Conservation (phyloP, 2,113 vertebrate species). For the Mola mola region DNA sequence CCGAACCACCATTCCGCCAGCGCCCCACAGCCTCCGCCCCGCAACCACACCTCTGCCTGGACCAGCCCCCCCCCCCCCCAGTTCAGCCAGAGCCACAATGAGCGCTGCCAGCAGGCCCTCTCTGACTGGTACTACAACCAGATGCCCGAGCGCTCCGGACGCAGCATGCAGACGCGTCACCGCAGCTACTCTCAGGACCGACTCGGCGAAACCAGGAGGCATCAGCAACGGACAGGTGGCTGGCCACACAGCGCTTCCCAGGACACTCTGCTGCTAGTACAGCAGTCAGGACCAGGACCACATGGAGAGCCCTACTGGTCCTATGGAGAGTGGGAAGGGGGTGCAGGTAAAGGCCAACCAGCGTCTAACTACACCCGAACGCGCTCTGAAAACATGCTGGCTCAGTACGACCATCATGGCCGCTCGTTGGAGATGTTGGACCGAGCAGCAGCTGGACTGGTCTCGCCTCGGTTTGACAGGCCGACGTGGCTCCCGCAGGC, state of each 20-base stretch:
- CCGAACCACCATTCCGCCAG: conserved; percentile 73
- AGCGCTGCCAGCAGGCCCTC: conserved; percentile 88
- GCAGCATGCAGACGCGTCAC: conserved; percentile 85
- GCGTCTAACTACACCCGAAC: conserved; percentile 75
- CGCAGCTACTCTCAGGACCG: conserved; percentile 95
- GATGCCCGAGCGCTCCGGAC: conserved; percentile 81
- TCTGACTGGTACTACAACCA: conserved; percentile 92
- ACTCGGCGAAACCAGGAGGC: conserved; percentile 80
- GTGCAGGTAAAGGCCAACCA: conserved; percentile 31
- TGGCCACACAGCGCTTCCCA: conserved; percentile 95
- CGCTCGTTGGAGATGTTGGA: conserved; percentile 89
- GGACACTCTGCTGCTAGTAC: conserved; percentile 88
- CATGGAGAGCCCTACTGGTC: conserved; percentile 73
- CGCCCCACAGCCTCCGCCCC: conserved; percentile 67
- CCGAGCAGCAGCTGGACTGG: conserved; percentile 72
- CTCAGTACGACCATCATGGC: conserved; percentile 79
- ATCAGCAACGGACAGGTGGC: conserved; percentile 69
- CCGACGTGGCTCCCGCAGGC: conserved; percentile 73
- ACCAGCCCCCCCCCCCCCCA: conserved; percentile 73
- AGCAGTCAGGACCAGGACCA: conserved; percentile 71
- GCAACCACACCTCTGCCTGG: conserved; percentile 67
- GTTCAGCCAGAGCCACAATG: conserved; percentile 51
- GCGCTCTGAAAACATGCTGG: conserved; percentile 88
- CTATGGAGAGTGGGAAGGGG: conserved; percentile 65
- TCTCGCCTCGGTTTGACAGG: conserved; percentile 80